These are phyloP conservation scores for Centropus bengalensis DNA, from an alignment of 2,113 vertebrate genomes.

Conservation along the genomic window DNA sequence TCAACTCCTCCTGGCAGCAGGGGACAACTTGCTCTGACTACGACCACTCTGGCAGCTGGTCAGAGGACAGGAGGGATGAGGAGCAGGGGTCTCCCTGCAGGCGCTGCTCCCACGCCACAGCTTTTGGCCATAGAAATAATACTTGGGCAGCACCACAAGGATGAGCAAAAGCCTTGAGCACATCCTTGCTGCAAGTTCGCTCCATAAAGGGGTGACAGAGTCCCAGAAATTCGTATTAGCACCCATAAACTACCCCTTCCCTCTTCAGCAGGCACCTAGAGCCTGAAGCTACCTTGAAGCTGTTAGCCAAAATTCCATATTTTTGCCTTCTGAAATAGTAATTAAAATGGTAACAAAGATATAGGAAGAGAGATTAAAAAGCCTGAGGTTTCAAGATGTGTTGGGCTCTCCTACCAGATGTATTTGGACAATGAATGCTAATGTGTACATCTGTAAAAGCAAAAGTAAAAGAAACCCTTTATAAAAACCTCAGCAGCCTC, in stretches of 20 bases:
- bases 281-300: not conserved
- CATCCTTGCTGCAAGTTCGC: not conserved
- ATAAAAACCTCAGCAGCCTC: not conserved
- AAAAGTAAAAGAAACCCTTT: not conserved
- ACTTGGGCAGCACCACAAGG: not conserved
- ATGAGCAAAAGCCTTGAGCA: accelerated
- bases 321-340: not conserved
- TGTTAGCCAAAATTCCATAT: not conserved
- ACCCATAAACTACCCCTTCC: not conserved
- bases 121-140: not conserved
- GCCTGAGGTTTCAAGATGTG: not conserved
- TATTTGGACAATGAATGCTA: not conserved
- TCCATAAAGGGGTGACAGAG: not conserved
- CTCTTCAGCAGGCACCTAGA: not conserved
- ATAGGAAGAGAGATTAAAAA: not conserved
- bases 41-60: not conserved
- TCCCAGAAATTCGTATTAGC: not conserved
- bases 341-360: not conserved
- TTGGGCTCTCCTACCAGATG: no score
- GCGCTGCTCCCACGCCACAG: not conserved
- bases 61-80: not conserved
- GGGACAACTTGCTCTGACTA: not conserved
- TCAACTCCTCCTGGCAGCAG: not conserved
- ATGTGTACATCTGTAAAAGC: not conserved
- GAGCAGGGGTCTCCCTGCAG: not conserved